Evolutionary conservation across 1,140 invertebrate genomes (phyloP).

Genomic region (Lordiphosa collinella): DNA sequence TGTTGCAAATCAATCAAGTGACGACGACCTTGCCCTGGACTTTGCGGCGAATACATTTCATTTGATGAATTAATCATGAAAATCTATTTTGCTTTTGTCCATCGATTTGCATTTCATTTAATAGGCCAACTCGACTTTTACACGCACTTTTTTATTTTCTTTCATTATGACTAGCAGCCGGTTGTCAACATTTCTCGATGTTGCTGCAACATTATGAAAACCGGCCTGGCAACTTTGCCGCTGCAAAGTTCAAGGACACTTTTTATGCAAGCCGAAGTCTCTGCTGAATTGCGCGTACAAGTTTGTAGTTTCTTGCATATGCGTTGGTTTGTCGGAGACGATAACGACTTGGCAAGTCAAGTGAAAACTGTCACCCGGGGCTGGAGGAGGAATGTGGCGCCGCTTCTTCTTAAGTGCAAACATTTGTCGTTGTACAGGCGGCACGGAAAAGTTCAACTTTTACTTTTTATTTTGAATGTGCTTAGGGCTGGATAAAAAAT

Average conservation of each 20-base stretch:
- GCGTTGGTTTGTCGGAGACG: not conserved
- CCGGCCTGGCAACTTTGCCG: slow-evolving; percentile 7
- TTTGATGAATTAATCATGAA: slow-evolving; percentile 6
- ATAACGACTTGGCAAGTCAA: slow-evolving; percentile 3
- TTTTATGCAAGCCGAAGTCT: slow-evolving; percentile 1
- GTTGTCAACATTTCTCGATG: slow-evolving; percentile 1
- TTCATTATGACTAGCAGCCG: not conserved
- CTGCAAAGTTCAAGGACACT: slow-evolving; percentile 11
- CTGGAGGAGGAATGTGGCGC: not conserved
- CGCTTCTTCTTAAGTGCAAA: slow-evolving; percentile 10
- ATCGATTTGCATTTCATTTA: slow-evolving; percentile 8
- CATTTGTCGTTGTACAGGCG: slow-evolving; percentile 10
- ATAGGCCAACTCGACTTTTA: slow-evolving; percentile 6
- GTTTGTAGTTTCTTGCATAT: too few relatives aligned
- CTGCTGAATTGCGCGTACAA: not conserved
- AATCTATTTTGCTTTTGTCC: not conserved
- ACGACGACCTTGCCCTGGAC: slow-evolving; percentile 7
- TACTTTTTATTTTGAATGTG: slow-evolving; percentile 19
- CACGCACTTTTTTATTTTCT: not conserved
- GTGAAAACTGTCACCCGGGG: slow-evolving; percentile 30
- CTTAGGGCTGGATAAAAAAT: not conserved
- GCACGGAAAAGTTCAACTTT: slow-evolving; percentile 26
- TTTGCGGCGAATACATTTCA: not conserved
- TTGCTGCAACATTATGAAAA: slow-evolving; percentile 1
- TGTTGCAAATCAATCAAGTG: slow-evolving; percentile 10